Percentiles rank a stretch among this genome's conserved stretches.
Evolutionary conservation across 2,113 vertebrate genomes (phyloP).

Genomic region (Arothron firmamentum): DNA sequence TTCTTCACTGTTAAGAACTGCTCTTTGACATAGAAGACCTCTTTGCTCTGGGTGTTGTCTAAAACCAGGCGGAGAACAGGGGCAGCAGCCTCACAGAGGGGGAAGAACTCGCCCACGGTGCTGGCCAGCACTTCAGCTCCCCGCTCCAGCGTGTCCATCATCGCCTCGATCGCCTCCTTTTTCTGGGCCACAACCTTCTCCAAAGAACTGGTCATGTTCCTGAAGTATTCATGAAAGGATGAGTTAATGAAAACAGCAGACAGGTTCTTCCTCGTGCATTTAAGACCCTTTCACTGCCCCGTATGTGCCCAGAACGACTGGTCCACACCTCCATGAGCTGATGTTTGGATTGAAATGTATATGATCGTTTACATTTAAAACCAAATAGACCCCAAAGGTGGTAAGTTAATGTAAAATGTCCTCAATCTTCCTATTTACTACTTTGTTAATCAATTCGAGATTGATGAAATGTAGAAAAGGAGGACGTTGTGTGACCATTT

Average conservation of each 20-base stretch:
- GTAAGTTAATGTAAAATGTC: no score
- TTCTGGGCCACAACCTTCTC: conserved; percentile 74
- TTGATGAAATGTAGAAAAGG: no score
- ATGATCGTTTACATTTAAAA: no score
- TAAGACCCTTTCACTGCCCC: no score
- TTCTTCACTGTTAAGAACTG: conserved; percentile 71
- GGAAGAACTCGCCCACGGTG: conserved; percentile 72
- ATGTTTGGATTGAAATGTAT: no score
- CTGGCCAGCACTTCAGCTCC: conserved; percentile 75
- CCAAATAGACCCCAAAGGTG: no score
- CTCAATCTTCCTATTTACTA: no score
- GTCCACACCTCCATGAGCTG: no score
- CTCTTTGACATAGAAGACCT: conserved; percentile 77
- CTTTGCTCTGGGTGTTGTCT: conserved; percentile 76
- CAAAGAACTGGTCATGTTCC: conserved; percentile 67
- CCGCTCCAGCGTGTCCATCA: conserved; percentile 73
- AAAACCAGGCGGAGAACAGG: conserved; percentile 71
- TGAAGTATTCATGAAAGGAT: not conserved
- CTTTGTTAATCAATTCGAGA: no score
- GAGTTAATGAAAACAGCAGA: not conserved
- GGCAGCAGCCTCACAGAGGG: conserved; percentile 73
- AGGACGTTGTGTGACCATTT: no score
- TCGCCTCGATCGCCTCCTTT: conserved; percentile 75
- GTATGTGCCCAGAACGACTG: no score
- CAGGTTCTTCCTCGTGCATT: no score